Base-by-base conservation (phyloP, 2,888 invertebrate genomes). In the Hybos culiciformis region DNA sequence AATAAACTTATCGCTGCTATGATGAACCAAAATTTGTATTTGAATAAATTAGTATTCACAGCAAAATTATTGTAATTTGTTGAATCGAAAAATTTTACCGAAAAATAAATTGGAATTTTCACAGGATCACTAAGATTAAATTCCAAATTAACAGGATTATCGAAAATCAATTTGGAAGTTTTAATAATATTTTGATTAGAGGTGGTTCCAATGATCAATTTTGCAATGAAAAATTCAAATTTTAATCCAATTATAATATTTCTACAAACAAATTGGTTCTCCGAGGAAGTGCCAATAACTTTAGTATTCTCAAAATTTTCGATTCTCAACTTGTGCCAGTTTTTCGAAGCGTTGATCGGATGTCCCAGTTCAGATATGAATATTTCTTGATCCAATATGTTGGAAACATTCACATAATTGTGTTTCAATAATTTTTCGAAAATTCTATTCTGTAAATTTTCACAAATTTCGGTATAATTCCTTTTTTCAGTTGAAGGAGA, bases 381-480 rank as follows among this genome's bases (percentile, higher is more conserved):
- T 8, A 42, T 37, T n/a, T 49, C 46, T 5, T 31, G 33, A 26
- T 42, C 36, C 1, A 41, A 19, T 2, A 14, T 7, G n/a, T n/a
- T n/a, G n/a, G n/a, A n/a, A n/a, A n/a, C n/a, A n/a, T n/a, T n/a
- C 3, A 49, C n/a, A 37, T 48, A 39, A 18, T 47, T 15, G 19
- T 49, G 45, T n/a, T 43, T 37, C 1, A 58, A 50, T 5, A 54
- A 37, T 37, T 46, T 39, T 15, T 45, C 3, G 12, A 50, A 52
- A 6, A 58, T 57, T 4, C 45, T 41, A 2, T 38, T 6, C 44
- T 66, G 66, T 14, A 64, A 37, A 1, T 50, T 39, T n/a, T 50
- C 44, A 37, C 66, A 66, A 24, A 57, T 53, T 31, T 50, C 41
- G 1, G 65, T 62, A 33, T 56, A 61, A 43, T 65, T 64, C 2